These are phyloP conservation scores for Leptopilina syphax DNA, from an alignment of 2,888 invertebrate genomes.

Conservation along the genomic window DNA sequence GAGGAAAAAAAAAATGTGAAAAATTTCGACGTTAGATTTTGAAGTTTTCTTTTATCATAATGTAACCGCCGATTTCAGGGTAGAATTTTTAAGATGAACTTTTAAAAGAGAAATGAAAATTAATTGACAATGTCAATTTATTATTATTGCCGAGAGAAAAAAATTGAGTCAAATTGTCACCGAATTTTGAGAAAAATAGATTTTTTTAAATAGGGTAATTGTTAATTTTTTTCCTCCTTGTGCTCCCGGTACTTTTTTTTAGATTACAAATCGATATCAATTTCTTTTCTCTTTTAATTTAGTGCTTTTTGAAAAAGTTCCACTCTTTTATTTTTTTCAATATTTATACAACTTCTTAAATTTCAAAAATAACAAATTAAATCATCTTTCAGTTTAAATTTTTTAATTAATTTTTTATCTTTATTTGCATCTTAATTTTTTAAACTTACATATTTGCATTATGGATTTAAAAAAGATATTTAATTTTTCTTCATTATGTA, in stretches of 20 bases:
- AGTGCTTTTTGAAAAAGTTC: too few species aligned
- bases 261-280: not conserved
- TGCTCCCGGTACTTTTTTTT: not conserved
- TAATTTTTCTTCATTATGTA: too few species aligned
- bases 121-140: not conserved
- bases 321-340: too few species aligned
- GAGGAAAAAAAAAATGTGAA: not conserved
- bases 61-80: conserved; percentile 5
- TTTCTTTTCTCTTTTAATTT: too few species aligned
- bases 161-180: conserved; percentile 25
- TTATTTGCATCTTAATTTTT: too few species aligned
- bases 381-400: too few species aligned
- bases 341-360: too few species aligned
- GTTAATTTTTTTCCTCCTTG: not conserved
- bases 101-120: conserved; percentile 7
- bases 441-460: too few species aligned
- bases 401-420: too few species aligned
- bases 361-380: too few species aligned
- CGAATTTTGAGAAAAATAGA: conserved; percentile 22
- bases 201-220: conserved; percentile 24
- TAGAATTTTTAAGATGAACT: conserved; percentile 17
- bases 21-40: conserved; percentile 11
- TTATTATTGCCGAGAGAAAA: not conserved
- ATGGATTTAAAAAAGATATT: too few species aligned
- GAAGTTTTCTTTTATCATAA: not conserved